Base-by-base conservation (phyloP, 2,797 vertebrate genomes). In the Prunella strophiata region DNA sequence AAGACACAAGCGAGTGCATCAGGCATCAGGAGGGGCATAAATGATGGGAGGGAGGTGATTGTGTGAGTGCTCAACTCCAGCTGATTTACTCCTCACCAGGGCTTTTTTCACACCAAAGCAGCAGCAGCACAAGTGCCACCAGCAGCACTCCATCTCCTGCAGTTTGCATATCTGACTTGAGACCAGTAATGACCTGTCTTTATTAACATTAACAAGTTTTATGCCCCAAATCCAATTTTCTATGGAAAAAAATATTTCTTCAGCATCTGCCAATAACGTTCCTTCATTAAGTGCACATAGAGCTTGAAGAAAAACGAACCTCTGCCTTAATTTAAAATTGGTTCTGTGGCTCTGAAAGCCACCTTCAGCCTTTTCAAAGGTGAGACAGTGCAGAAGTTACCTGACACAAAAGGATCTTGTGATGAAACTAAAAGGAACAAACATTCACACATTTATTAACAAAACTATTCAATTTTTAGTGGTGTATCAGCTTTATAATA, bases 151-250 rank as follows among this genome's bases (percentile, higher is more conserved):
- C 76, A 43, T 88, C 93, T 96, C 97, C 29, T 32, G 57, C 47
- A 91, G 93, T 90, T 62, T 95, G 92, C 94, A 93, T 82, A 91
- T 88, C 85, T 78, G 71, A 94, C 94, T 93, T 21, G 82, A 94
- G 97, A 93, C 85, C 26, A 38, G 89, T 87, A 96, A 97, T 88
- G 93, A 96, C 73, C 81, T 94, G 91, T 93, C 95, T 97, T 94
- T 95, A 96, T 92, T 95, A 97, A 96, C 74, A 91, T 88, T 89
- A 97, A 95, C 63, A 97, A 97, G 95, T 97, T 97, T 98, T 97
- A 98, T 95, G 96, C 61, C 76, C 76, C 45, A 97, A 98, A 97
- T 95, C 85, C 81, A 96, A 97, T 97, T 97, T 98, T 96, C 96
- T 94, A 80, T 9, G 52, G 59, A 89, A 97, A 97, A 94, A 92